Evolutionary conservation across 2,888 invertebrate species (phyloP).

Genomic region (Operophtera brumata): DNA sequence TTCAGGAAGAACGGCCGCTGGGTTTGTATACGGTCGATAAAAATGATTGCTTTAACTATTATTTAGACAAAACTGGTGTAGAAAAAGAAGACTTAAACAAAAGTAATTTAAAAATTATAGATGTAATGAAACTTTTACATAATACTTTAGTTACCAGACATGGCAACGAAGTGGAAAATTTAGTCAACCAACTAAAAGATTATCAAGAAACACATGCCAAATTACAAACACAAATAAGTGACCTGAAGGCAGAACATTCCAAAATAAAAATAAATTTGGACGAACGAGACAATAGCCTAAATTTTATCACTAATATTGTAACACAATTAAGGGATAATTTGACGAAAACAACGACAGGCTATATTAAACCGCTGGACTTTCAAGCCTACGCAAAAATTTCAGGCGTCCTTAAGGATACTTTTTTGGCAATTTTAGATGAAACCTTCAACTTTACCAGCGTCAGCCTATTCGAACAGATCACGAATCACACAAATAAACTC

Average conservation of each 20-base stretch:
- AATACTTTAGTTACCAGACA: slow-evolving; percentile 55
- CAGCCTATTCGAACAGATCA: slow-evolving; percentile 48
- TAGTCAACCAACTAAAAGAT: slow-evolving; percentile 59
- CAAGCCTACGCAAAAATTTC: slow-evolving; percentile 38
- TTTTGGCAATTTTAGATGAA: slow-evolving; percentile 53
- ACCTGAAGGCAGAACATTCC: slow-evolving; percentile 40
- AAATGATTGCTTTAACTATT: slow-evolving; percentile 61
- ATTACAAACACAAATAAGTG: slow-evolving; percentile 45
- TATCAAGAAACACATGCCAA: slow-evolving; percentile 51
- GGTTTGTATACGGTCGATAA: slow-evolving; percentile 59
- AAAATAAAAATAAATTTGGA: slow-evolving; percentile 46
- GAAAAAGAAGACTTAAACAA: slow-evolving; percentile 43
- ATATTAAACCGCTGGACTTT: slow-evolving; percentile 18
- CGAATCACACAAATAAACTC: slow-evolving; percentile 41
- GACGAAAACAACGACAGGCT: slow-evolving; percentile 36
- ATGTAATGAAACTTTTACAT: slow-evolving; percentile 65
- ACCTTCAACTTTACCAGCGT: slow-evolving; percentile 50
- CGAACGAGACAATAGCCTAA: slow-evolving; percentile 45
- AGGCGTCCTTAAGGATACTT: slow-evolving; percentile 49
- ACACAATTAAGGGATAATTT: slow-evolving; percentile 48
- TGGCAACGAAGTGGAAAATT: slow-evolving; percentile 61
- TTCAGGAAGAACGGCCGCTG: slow-evolving; percentile 46
- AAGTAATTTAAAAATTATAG: slow-evolving; percentile 55
- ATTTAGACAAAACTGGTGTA: slow-evolving; percentile 52
- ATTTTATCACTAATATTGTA: slow-evolving; percentile 41